phyloP scores from a whole-genome alignment of 2,797 vertebrate genomes.

The Gallinago solitaria region DNA sequence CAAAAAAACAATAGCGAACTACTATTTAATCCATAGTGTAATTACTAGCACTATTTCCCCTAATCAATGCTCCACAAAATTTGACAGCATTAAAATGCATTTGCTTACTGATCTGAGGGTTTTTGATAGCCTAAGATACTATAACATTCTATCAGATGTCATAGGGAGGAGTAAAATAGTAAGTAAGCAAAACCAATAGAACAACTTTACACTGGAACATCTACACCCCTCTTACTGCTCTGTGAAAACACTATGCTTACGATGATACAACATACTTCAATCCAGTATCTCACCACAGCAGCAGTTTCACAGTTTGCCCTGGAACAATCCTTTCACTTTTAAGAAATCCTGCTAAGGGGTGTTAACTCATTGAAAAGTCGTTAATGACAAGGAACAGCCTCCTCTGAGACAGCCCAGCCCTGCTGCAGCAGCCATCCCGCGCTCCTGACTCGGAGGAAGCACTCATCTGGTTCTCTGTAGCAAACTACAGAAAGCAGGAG shows the following conservation, averaged over 20 bases:
- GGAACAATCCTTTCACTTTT: neutral
- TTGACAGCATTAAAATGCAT: neutral
- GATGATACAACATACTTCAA: neutral
- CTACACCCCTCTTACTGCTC: neutral
- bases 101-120: neutral
- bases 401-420: neutral
- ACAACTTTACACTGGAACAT: neutral
- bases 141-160: neutral
- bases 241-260: neutral
- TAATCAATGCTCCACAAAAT: neutral
- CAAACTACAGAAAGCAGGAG: neutral
- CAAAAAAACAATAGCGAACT: neutral
- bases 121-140: neutral
- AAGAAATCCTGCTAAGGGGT: neutral
- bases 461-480: neutral
- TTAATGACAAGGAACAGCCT: neutral
- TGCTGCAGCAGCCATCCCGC: neutral
- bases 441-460: neutral
- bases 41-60: neutral
- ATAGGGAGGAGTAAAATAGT: neutral
- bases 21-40: neutral
- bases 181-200: neutral
- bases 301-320: fast-evolving
- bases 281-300: neutral
- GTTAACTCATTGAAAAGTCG: neutral